Percentiles rank a stretch among this genome's conserved stretches.
Conservation (phyloP, 2,888 invertebrate genomes). For the Andrena fulva region DNA sequence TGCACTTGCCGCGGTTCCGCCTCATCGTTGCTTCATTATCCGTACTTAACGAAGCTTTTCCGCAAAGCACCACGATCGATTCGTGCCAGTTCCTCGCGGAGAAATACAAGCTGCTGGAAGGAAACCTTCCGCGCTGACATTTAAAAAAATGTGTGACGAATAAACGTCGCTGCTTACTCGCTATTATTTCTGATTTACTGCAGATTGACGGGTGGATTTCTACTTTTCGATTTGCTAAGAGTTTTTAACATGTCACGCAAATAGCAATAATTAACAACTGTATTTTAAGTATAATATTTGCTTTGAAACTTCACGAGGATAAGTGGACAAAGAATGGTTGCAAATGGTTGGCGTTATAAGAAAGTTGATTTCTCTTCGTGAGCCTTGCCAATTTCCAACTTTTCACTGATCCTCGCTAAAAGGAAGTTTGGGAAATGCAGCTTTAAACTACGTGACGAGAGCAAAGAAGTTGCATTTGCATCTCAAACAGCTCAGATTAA, state of each 20-base stretch:
- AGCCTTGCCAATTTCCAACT: conserved; percentile 18
- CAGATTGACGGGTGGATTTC: neutral
- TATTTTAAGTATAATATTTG: neutral
- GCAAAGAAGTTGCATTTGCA: conserved; percentile 52
- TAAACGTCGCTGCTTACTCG: neutral
- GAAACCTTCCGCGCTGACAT: conserved; percentile 8
- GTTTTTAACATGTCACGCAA: too few species aligned
- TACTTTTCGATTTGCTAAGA: too few species aligned
- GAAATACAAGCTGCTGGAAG: conserved; percentile 16
- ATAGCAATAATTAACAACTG: too few species aligned
- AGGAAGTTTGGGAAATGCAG: conserved; percentile 25
- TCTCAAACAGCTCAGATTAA: conserved; percentile 59
- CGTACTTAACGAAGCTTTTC: conserved; percentile 65
- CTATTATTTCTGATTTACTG: neutral
- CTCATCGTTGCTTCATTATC: conserved; percentile 70
- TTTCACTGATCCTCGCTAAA: neutral
- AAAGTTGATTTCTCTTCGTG: conserved; percentile 7
- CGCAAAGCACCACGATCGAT: conserved; percentile 56
- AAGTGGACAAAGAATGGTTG: neutral
- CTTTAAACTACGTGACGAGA: conserved; percentile 35
- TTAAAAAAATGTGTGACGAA: neutral
- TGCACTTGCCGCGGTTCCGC: conserved; percentile 51
- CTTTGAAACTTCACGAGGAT: neutral
- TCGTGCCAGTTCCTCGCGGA: conserved; percentile 29
- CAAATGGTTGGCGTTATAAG: neutral